A percentile compares a stretch with the other conserved stretches of the same genome.
These are phyloP conservation scores for Zhuqinia jingwanae DNA, from an alignment of 2,888 invertebrate genomes.

Conservation along the genomic window DNA sequence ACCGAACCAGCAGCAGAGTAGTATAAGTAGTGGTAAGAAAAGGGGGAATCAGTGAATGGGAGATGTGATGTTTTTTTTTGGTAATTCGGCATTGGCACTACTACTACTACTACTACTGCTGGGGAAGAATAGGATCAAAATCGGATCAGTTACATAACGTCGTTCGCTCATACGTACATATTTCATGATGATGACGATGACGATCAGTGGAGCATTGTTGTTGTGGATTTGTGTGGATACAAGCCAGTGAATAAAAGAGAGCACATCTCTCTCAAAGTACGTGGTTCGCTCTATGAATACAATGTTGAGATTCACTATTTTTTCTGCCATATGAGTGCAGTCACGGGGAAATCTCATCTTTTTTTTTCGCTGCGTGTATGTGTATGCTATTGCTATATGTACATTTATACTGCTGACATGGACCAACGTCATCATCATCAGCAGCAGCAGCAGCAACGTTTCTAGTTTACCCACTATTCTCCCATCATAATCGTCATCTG, in stretches of 20 bases:
- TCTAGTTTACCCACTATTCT: not conserved
- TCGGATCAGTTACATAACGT: constrained; percentile 61
- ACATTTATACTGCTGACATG: not conserved
- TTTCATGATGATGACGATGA: constrained; percentile 33
- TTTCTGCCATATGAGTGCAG: constrained; percentile 44
- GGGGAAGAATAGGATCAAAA: constrained; percentile 30
- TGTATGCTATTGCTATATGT: not conserved
- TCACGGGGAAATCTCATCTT: constrained; percentile 69
- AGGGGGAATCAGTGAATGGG: not conserved
- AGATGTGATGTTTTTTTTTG: not conserved
- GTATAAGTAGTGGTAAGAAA: not conserved
- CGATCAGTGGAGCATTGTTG: constrained; percentile 23
- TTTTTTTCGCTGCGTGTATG: constrained; percentile 1
- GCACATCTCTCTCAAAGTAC: not conserved
- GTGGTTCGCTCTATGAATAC: constrained; percentile 25
- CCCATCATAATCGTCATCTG: constrained; percentile 37
- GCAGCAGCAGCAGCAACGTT: not conserved
- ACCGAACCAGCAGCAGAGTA: not conserved
- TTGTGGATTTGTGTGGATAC: constrained; percentile 56
- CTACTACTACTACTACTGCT: not conserved
- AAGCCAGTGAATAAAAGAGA: constrained; percentile 55
- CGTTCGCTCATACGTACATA: not conserved
- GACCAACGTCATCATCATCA: constrained; percentile 33
- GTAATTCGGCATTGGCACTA: too few relatives aligned
- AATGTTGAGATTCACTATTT: constrained; percentile 24